Percentiles rank a stretch among this genome's conserved stretches.
These are phyloP conservation scores for honey bee (Apis mellifera) DNA, from an alignment of 1,140 invertebrate species.

Conservation along the genomic window Amel_HAv3.1 CM009942.2:4304001-4304500, in stretches of 20 bases:
- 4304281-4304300: constrained; percentile 66
- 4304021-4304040: neutral
- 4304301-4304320: constrained; percentile 43
- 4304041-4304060: constrained; percentile 59
- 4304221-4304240: constrained; percentile 71
- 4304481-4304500: constrained; percentile 10
- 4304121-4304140: no score
- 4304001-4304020: neutral
- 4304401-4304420: constrained; percentile 66
- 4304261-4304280: constrained; percentile 77
- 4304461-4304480: no score
- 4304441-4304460: no score
- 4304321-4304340: constrained; percentile 81
- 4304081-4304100: constrained; percentile 71
- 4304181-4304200: constrained; percentile 80
- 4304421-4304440: constrained; percentile 39
- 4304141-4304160: constrained; percentile 55
- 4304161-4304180: constrained; percentile 72
- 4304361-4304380: constrained; percentile 76
- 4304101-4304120: constrained; percentile 66
- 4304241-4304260: constrained; percentile 79
- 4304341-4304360: constrained; percentile 77
- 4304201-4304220: constrained; percentile 75
- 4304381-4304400: constrained; percentile 69
- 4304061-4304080: constrained; percentile 68